Conservation (phyloP, 2,888 invertebrate species). For the Callyntrura sp. region DNA sequence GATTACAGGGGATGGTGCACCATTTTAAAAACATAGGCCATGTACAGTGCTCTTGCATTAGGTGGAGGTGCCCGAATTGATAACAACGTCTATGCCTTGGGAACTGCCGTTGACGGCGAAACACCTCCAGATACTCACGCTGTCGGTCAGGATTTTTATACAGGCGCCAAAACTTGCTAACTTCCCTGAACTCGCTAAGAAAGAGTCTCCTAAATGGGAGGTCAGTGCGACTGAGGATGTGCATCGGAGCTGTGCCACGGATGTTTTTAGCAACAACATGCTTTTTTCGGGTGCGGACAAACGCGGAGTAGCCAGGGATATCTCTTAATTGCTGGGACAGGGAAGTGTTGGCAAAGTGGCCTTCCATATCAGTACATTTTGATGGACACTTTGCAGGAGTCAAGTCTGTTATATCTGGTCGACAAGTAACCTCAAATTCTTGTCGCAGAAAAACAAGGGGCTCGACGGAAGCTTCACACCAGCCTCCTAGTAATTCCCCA, state of each 20-base stretch:
- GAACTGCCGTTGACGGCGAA: neutral
- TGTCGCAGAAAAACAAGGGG: neutral
- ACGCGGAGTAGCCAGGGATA: neutral
- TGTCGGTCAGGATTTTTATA: neutral
- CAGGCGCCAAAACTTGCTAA: neutral
- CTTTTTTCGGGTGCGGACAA: neutral
- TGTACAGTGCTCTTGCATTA: neutral
- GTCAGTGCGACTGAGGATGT: neutral
- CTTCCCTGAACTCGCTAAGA: neutral
- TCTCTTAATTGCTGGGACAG: neutral
- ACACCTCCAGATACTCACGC: neutral
- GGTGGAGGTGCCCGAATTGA: neutral
- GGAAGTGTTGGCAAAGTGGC: neutral
- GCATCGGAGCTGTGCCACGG: neutral
- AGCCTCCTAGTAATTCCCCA: neutral
- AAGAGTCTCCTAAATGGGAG: neutral
- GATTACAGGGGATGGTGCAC: slow-evolving; percentile 2
- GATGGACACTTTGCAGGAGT: neutral
- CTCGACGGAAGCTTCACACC: slow-evolving; percentile 17
- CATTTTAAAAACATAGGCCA: neutral
- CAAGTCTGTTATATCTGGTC: no score
- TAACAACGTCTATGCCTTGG: neutral
- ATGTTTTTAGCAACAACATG: neutral
- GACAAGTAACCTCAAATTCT: slow-evolving; percentile 9
- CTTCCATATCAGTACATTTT: slow-evolving; percentile 15